Percentiles rank a stretch among this genome's conserved stretches.
phyloP scores from a whole-genome alignment of 37 sponge, comb jelly and placozoan genomes.

The Crambe crambe region DNA sequence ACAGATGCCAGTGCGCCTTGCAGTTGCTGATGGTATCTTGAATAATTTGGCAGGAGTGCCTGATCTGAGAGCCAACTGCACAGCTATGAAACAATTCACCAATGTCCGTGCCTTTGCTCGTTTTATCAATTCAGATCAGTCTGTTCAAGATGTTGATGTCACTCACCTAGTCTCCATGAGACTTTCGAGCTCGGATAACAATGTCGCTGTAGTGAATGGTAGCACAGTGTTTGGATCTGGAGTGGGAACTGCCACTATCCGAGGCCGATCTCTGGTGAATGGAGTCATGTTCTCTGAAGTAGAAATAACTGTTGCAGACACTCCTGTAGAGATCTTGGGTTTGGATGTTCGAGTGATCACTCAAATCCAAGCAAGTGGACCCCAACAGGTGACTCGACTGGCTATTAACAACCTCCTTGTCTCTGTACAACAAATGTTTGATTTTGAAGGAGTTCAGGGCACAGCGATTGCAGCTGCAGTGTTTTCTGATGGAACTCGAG shows the following conservation, averaged over 20 bases:
- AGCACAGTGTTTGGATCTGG: constrained; percentile 25
- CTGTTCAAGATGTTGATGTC: constrained; percentile 22
- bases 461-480: constrained; percentile 53
- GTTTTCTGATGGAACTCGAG: constrained; percentile 60
- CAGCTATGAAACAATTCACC: constrained; percentile 39
- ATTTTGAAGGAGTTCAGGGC: constrained; percentile 55
- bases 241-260: constrained; percentile 34
- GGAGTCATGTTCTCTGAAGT: not conserved
- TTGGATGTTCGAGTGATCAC: constrained; percentile 55
- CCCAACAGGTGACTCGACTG: not conserved
- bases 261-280: not conserved
- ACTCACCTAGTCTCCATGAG: constrained; percentile 15
- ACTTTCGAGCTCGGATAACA: constrained; percentile 18
- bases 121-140: constrained; percentile 50
- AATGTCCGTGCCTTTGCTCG: constrained; percentile 25
- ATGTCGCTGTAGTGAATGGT: constrained; percentile 26
- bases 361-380: not conserved
- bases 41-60: constrained; percentile 33
- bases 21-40: constrained; percentile 17
- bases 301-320: constrained; percentile 18
- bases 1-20: not conserved
- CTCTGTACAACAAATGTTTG: constrained; percentile 28
- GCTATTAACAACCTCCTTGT: not conserved
- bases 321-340: constrained; percentile 27
- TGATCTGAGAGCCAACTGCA: constrained; percentile 12